Evolutionary conservation across 2,888 invertebrate genomes (phyloP).

Genomic region (Kuschelorhynchus macadamiae): DNA sequence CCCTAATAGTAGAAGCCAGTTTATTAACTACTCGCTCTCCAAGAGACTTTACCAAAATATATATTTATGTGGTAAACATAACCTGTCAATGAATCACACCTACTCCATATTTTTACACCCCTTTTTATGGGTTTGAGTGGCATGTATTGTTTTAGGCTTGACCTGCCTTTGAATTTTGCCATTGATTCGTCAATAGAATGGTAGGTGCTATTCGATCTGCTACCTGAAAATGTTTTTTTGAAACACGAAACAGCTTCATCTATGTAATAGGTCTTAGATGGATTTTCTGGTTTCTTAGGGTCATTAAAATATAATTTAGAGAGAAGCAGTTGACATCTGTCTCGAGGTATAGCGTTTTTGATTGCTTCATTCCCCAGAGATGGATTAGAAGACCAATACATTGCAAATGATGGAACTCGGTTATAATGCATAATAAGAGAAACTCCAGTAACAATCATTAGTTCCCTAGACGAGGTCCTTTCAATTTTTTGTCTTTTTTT

Average conservation of each 20-base stretch:
- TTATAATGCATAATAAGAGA: constrained; percentile 2
- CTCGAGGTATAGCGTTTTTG: no score
- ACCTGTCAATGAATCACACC: not conserved
- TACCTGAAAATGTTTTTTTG: not conserved
- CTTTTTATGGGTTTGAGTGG: not conserved
- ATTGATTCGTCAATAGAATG: not conserved
- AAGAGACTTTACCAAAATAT: not conserved
- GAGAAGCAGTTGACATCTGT: not conserved
- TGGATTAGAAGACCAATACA: not conserved
- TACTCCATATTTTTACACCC: not conserved
- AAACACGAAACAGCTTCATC: not conserved
- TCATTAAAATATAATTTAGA: not conserved
- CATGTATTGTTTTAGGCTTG: no score
- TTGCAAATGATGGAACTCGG: not conserved
- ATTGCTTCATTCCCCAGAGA: no score
- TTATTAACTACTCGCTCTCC: not conserved
- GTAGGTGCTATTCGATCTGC: not conserved
- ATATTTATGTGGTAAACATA: not conserved
- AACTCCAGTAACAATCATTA: not conserved
- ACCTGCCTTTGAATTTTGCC: no score
- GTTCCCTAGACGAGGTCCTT: not conserved
- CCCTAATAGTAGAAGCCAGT: not conserved
- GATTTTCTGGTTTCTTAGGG: not conserved
- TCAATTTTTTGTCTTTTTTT: not conserved
- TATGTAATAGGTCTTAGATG: not conserved